Evolutionary conservation across 1,140 invertebrate species (phyloP), one percentile per base, ranked within the genome.

Genomic region (Ylistrum balloti): DNA sequence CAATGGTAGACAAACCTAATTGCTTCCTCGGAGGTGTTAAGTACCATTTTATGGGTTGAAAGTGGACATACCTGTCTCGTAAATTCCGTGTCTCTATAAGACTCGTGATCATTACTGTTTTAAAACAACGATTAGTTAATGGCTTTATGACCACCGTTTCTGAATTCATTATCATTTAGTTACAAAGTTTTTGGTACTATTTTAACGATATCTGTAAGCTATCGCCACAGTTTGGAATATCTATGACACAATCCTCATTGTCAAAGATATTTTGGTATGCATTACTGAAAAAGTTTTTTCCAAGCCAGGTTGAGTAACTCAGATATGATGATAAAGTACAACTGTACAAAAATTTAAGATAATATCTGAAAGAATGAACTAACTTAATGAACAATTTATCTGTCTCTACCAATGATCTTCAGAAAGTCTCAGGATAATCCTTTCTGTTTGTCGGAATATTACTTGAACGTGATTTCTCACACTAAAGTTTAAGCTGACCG

Each of bases 51-150:
- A 74, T 74, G 56, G 56, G 56, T 74, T 74, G 56, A 74, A 74
- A 74, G 56, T 74, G 56, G 56, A 74, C n/a, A 74, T 22, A 74
- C 56, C 56, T 74, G 56, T 74, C 56, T 74, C 56, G n/a, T 74
- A 74, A 74, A 74, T 74, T 74, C n/a, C 56, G 56, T 0, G 22
- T 74, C 56, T 28, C 28, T 74, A 28, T 74, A 74, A 74, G 28
- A 74, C 22, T 74, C 56, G 28, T 17, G 56, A 74, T 74, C 56
- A 11, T 74, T 28, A 74, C 56, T 74, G 56, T 74, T 74, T 45
- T 28, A 2, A 74, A 74, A 74, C 28, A 74, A n/a, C 56, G 56
- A 74, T 74, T 74, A 28, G 56, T 74, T 48, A n/a, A 9, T 20
- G 45, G 22, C 13, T 48, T 48, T 17, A 48, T 48, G 20, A 48